Conservation (phyloP, 2,113 vertebrate genomes). For the Numenius arquata region DNA sequence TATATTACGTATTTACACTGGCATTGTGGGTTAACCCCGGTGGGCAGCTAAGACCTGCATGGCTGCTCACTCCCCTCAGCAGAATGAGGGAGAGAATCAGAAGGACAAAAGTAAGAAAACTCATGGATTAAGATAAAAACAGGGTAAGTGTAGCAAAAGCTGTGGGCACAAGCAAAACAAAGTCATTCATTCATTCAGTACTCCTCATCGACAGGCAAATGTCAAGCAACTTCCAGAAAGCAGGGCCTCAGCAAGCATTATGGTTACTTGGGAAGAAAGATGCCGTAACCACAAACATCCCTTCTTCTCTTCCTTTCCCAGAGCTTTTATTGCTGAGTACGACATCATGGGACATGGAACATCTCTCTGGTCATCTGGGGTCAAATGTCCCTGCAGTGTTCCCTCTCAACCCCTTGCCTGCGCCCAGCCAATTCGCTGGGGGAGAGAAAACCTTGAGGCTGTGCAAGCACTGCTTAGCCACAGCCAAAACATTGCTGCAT, state of each 20-base stretch:
- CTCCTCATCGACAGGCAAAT: not conserved
- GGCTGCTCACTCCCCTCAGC: not conserved
- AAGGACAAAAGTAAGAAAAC: not conserved
- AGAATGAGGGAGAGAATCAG: not conserved
- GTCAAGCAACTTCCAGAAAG: not conserved
- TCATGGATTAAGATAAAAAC: not conserved
- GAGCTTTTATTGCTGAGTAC: not conserved
- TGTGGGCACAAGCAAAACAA: not conserved
- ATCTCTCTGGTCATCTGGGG: not conserved
- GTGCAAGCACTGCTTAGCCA: not conserved
- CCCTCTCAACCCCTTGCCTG: not conserved
- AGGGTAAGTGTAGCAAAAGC: not conserved
- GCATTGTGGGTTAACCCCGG: not conserved
- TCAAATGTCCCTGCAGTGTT: not conserved
- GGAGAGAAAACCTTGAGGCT: not conserved
- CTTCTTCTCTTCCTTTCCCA: not conserved
- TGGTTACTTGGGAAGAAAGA: not conserved
- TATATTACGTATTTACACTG: not conserved
- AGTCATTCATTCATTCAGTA: not conserved
- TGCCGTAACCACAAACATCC: not conserved
- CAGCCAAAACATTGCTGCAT: not conserved
- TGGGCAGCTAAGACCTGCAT: not conserved
- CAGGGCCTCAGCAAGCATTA: rapidly evolving
- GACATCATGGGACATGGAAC: not conserved
- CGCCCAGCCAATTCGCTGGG: rapidly evolving